Evolutionary conservation across 2,888 invertebrate species (phyloP), one percentile per base, ranked within the genome.

Genomic region (Thumatha senex): DNA sequence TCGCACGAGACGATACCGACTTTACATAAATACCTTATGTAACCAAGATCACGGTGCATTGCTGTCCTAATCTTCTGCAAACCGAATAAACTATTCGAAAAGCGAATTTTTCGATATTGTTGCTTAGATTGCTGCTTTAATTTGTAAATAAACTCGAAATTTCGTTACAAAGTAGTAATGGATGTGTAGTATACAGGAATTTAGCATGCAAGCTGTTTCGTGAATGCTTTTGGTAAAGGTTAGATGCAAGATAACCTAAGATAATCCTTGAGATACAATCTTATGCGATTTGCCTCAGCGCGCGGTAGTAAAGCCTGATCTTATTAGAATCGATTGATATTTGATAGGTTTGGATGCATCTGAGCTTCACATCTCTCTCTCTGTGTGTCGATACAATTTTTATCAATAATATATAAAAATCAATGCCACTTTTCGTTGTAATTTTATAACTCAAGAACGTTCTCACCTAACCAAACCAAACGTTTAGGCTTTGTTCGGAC

Each of bases 21-120:
- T 84, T 81, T 81, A 84, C 86, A 86, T 85, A 86, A 86, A 87
- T 84, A 80, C 80, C 77, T 79, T 76, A 75, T 80, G 80, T 79
- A 80, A 82, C 82, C 74, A 71, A 70, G 81, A 82, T 84, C 88
- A 83, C 78, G 84, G 74, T 78, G 78, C 70, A 0, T 70, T 64
- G 65, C 18, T 67, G 63, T 70, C 67, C 67, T 60, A 60, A 67
- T 58, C 63, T 69, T 51, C 55, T 47, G 51, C 49, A 50, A 48
- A 42, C 46, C 15, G 34, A 34, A 14, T 24, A 8, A 43, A 40
- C 36, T 56, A 48, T 39, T 4, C 30, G 13, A 1, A 39, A 7
- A 10, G 7, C 46, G 51, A 52, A 15, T 5, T 29, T 13, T 18
- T 7, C 0, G 0, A 30, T 10, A 44, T 8, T 33, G 18, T 7